Conservation (phyloP, 2,113 vertebrate genomes). For the Pseudorectes ferrugineus region DNA sequence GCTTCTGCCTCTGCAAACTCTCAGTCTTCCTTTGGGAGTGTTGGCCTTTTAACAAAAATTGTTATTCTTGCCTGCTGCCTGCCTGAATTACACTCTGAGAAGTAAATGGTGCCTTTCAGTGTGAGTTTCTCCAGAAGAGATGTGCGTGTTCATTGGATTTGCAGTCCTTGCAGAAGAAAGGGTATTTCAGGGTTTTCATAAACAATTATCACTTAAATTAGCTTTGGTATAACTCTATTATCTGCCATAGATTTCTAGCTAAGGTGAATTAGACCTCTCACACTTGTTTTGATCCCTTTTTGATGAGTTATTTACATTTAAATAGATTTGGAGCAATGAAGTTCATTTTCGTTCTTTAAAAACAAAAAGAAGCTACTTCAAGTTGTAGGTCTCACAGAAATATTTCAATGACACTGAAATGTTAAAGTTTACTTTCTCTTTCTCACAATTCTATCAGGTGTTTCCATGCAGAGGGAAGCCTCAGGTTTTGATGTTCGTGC, state of each 20-base stretch:
- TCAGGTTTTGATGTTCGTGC: background rate
- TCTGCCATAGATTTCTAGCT: background rate
- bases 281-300: background rate
- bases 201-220: background rate
- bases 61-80: background rate
- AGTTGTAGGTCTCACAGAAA: background rate
- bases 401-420: background rate
- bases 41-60: background rate
- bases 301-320: conserved; percentile 3
- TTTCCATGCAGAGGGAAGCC: background rate
- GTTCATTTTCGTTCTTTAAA: background rate
- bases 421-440: background rate
- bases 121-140: background rate
- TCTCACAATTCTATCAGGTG: background rate
- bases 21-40: background rate
- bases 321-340: background rate
- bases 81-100: background rate
- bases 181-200: background rate
- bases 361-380: background rate
- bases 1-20: background rate
- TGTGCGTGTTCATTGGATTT: rapidly evolving
- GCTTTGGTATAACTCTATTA: background rate
- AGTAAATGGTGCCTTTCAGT: background rate
- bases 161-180: background rate
- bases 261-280: background rate